A percentile compares a stretch with the other conserved stretches of the same genome.
phyloP scores from a whole-genome alignment of 2,797 vertebrate genomes.

The Sarcophilus harrisii region DNA sequence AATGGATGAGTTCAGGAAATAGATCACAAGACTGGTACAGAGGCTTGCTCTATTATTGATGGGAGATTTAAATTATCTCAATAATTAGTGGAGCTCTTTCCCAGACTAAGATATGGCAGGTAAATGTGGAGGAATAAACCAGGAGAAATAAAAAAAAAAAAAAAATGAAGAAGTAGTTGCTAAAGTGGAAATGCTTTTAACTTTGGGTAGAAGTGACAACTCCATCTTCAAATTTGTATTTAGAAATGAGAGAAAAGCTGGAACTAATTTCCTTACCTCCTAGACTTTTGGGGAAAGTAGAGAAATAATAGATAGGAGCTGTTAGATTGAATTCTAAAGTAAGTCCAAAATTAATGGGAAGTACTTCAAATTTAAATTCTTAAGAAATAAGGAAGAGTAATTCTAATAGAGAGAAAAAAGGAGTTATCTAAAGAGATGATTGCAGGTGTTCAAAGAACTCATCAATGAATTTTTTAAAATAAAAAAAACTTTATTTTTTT shows the following conservation, averaged over 20 bases:
- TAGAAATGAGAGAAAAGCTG: background rate
- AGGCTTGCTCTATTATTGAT: background rate
- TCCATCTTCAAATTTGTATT: background rate
- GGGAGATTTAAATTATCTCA: background rate
- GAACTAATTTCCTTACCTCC: background rate
- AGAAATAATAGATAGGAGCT: background rate
- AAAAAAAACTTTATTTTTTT: background rate
- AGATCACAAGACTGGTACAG: background rate
- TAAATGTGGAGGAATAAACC: background rate
- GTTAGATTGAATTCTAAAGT: background rate
- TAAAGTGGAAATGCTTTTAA: background rate
- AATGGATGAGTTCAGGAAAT: background rate
- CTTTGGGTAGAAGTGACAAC: background rate
- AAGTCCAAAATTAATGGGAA: background rate
- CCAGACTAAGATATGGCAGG: background rate
- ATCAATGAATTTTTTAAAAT: background rate
- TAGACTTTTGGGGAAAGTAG: background rate
- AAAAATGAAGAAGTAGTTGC: background rate
- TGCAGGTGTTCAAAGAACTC: background rate
- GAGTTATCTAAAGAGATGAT: background rate
- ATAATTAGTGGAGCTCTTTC: background rate
- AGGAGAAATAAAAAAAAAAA: background rate
- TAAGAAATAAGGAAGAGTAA: background rate
- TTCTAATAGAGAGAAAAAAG: background rate
- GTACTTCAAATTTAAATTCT: background rate